These are phyloP conservation scores for Narcine bancroftii DNA, from an alignment of 2,113 vertebrate genomes.

Conservation along the genomic window DNA sequence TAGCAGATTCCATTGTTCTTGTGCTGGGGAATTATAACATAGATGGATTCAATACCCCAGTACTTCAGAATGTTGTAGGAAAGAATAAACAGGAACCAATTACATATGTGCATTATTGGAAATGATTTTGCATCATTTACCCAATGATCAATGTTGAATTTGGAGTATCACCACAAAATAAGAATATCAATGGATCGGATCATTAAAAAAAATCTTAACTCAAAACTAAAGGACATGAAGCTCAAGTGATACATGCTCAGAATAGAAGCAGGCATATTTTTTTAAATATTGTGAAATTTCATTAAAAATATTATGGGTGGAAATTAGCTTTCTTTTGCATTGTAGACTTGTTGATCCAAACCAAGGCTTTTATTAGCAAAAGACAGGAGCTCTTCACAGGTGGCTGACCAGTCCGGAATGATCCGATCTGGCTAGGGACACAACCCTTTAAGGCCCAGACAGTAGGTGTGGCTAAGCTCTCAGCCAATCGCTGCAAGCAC, in stretches of 20 bases:
- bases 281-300: not conserved
- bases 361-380: too few relatives aligned
- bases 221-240: not conserved
- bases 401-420: too few relatives aligned
- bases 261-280: not conserved
- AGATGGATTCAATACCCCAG: not conserved
- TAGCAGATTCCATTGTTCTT: not conserved
- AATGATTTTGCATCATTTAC: not conserved
- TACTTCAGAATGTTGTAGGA: not conserved
- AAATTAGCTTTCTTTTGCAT: not conserved
- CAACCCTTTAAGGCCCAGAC: too few relatives aligned
- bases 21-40: not conserved
- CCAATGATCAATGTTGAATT: not conserved
- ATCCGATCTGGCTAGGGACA: too few relatives aligned
- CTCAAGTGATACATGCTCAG: not conserved
- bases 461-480: too few relatives aligned
- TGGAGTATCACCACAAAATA: not conserved
- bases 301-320: not conserved
- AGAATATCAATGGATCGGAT: too few relatives aligned
- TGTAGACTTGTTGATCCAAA: not conserved
- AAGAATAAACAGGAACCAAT: not conserved
- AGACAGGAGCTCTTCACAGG: too few relatives aligned
- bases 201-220: not conserved
- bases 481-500: too few relatives aligned
- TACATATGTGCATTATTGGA: not conserved